phyloP scores from a whole-genome alignment of 2,797 vertebrate genomes.

The Syngnathus acus region DNA sequence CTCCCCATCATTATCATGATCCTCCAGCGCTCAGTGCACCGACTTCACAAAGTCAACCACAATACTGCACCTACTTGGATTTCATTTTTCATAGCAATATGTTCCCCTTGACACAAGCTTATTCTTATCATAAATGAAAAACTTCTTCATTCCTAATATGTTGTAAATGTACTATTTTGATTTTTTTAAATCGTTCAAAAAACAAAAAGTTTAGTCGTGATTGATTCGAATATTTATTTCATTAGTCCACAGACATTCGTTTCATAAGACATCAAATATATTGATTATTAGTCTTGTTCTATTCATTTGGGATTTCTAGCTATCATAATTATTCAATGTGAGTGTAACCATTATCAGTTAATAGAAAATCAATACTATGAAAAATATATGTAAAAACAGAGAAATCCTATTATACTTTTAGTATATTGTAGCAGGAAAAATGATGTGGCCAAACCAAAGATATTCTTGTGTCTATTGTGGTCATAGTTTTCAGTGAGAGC shows the following conservation, averaged over 20 bases:
- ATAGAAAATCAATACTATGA: no score
- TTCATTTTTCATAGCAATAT: constrained; percentile 45
- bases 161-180: background rate
- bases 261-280: background rate
- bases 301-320: background rate
- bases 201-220: no score
- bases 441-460: background rate
- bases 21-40: constrained; percentile 63
- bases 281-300: background rate
- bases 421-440: no score
- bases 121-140: background rate
- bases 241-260: background rate
- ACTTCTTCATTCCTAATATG: background rate
- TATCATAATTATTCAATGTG: background rate
- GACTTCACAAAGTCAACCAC: constrained; percentile 69
- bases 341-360: no score
- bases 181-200: no score
- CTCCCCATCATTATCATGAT: constrained; percentile 10
- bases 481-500: background rate
- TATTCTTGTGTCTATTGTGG: background rate
- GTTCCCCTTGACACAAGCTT: constrained; percentile 22
- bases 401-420: no score
- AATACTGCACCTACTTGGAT: constrained; percentile 54
- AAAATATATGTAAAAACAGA: no score
- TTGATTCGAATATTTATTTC: background rate